Evolutionary conservation across 2,888 invertebrate species (phyloP), one percentile per base, ranked within the genome.

Genomic region (Drosophila maculinotata): DNA sequence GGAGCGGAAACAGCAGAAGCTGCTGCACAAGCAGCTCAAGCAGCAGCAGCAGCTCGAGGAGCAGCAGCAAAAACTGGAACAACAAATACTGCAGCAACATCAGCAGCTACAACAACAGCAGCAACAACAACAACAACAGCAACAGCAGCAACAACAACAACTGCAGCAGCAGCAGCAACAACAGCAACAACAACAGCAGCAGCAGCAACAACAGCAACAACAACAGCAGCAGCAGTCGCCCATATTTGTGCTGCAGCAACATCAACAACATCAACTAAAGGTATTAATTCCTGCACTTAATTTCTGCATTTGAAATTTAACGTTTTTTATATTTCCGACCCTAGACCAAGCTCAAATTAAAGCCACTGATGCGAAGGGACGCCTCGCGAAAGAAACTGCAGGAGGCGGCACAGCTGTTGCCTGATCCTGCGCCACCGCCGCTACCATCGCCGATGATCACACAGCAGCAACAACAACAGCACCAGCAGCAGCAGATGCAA

Each of bases 401-500:
- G 12, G 79, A 79, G 25, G 54, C 65, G 9, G 47, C 68, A 30
- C 63, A 76, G 12, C 48, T 73, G 6, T 56, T 69, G 36, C 73
- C 71, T 10, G 81, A 86, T 8, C 72, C 74, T 14, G 60, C 69
- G 52, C 69, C 76, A 52, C 57, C 76, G 30, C 69, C 75, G 45
- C 66, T 76, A 31, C 58, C 69, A 26, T 64, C 71, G 12, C 44
- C 36, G 36, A 44, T 76, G 30, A 35, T 74, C 12, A 54, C 69
- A 0, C 45, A 42, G 1, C 42, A 42, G 6, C 36, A 38, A 1
- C 36, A 7, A 4, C 58, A 45, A 1, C 65, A 38, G 36, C 79
- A 59, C 31, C 70, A 65, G n/a, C 75, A 60, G 33, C 88, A 79
- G 39, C 85, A 87, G 41, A 59, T 87, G 14, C 87, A 84, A 47